Evolutionary conservation across 2,888 invertebrate genomes (phyloP).

Genomic region (Lepidochrysops patricia): DNA sequence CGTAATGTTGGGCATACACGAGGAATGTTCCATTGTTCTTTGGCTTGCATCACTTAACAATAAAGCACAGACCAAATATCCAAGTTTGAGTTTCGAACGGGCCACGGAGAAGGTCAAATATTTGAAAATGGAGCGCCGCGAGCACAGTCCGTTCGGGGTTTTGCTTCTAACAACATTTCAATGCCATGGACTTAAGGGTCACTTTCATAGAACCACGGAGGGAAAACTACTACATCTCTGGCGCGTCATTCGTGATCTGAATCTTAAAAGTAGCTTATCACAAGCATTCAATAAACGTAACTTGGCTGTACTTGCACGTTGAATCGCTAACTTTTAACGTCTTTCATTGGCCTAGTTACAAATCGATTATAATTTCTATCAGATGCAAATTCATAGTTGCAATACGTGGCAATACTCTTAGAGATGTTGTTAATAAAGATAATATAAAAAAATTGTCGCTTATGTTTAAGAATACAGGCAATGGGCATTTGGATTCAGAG

Average conservation of each 20-base stretch:
- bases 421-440: no score
- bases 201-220: no score
- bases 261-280: slow-evolving; percentile 21
- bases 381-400: background rate
- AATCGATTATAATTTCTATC: slow-evolving; percentile 2
- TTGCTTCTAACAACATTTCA: no score
- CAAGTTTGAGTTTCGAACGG: slow-evolving; percentile 29
- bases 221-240: slow-evolving; percentile 28
- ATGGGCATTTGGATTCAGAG: no score
- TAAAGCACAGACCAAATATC: background rate
- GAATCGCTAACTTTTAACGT: background rate
- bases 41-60: background rate
- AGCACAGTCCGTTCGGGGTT: no score
- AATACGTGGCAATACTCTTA: background rate
- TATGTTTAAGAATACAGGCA: no score
- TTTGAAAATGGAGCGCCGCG: slow-evolving; percentile 34
- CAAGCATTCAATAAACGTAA: slow-evolving; percentile 4
- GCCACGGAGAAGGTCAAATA: slow-evolving; percentile 42
- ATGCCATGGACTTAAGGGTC: no score
- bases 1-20: background rate
- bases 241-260: slow-evolving; percentile 27
- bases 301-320: background rate
- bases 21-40: background rate
- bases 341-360: background rate
- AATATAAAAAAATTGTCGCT: no score